Base-by-base conservation (phyloP, 1,140 invertebrate species). In the Euglossa dilemma region DNA sequence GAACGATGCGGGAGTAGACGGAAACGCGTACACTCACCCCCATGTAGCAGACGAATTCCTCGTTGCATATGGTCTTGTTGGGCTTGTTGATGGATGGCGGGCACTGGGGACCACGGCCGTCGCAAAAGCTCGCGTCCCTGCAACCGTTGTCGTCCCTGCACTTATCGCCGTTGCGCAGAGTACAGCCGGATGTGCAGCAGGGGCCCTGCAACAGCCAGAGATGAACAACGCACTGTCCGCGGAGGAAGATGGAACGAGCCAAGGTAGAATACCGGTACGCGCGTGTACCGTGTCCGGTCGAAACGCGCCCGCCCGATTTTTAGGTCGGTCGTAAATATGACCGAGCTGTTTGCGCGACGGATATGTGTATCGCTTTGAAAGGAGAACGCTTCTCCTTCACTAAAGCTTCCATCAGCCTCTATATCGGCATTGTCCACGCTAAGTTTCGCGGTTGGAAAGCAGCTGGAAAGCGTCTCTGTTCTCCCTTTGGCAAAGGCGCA, bases 71-170 rank as follows among this genome's bases (percentile, higher is more conserved):
- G 28, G 98, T 99, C 92, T 98, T 98, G 94, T 99, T 99, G 43
- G 98, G 97, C 93, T 98, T 98, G 94, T 98, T 98, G 54, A 97
- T 96, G 71, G 98, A 98, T 36, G 97, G 96, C 45, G 98, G 98
- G 95, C 98, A 99, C 87, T 96, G 95, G 23, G 98, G 96, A 66
- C 96, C 95, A 54, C 96, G 95, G 8, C 98, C 98, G 94, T 98
- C 97, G 94, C 99, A 99, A 94, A 96, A 98, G 90, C 97, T 97
- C 3, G 97, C 96, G 92, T 98, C 97, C 23, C 98, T 96, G 92
- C 98, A 99, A 0, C 98, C 98, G 93, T 99, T 99, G 94, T 98
- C 97, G 88, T 98, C 97, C 36, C 98, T 95, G 93, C 98, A 99
- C 91, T 98, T 98, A 93, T 98, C 97, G 20, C 97, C 96, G 88